Conservation (phyloP, 2,888 invertebrate species). For the Acronicta leporina region DNA sequence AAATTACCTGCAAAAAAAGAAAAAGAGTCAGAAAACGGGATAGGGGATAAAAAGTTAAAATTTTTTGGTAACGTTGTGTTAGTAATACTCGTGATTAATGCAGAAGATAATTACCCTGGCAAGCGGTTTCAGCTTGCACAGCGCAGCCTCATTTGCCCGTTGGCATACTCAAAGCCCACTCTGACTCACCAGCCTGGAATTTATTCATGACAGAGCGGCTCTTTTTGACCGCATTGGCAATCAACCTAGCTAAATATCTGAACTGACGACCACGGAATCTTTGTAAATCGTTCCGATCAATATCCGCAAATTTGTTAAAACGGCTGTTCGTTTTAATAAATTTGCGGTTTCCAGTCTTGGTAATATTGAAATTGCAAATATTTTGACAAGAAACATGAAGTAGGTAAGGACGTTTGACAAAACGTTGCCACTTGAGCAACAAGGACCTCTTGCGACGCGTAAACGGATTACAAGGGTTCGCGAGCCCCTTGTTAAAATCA, state of each 20-base stretch:
- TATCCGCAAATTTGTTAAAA: no score
- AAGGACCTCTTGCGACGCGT: conserved; percentile 72
- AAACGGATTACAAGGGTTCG: conserved; percentile 83
- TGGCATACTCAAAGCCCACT: conserved; percentile 55
- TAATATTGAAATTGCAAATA: conserved; percentile 61
- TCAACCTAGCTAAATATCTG: conserved; percentile 44
- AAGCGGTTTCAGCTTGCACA: conserved; percentile 21
- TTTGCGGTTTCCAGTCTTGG: conserved; percentile 32
- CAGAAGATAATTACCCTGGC: conserved; percentile 21
- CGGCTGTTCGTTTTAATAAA: conserved; percentile 18
- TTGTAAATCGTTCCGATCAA: conserved; percentile 15
- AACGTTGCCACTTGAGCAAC: conserved; percentile 70
- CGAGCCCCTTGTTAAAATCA: conserved; percentile 78
- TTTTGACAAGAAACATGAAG: conserved; percentile 67
- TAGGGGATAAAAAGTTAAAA: conserved; percentile 7
- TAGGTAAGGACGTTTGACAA: conserved; percentile 73
- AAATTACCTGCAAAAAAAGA: conserved; percentile 50
- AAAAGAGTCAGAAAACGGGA: not conserved
- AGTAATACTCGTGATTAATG: conserved; percentile 14
- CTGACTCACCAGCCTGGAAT: conserved; percentile 59
- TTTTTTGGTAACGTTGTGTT: conserved; percentile 11
- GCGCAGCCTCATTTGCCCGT: conserved; percentile 50
- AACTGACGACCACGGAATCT: conserved; percentile 7
- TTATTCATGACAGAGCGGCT: conserved; percentile 49
- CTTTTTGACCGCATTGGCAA: conserved; percentile 57